Percentiles rank a stretch among this genome's conserved stretches.
Conservation (phyloP, 2,113 vertebrate genomes). For the Myiopsitta monachus region DNA sequence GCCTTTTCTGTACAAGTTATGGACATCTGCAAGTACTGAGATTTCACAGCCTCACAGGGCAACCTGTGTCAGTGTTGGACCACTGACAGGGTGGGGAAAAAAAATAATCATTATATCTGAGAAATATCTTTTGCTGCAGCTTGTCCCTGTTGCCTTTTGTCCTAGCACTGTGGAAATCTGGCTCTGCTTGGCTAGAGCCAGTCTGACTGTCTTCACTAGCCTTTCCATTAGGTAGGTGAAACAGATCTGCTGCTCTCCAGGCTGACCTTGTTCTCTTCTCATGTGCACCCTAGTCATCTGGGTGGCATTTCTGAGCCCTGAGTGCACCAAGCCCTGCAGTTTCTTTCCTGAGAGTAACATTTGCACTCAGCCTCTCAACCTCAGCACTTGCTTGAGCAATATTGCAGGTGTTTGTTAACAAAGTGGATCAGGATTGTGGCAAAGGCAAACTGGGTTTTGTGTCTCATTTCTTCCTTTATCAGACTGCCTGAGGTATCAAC, state of each 20-base stretch:
- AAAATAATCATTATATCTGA: background rate
- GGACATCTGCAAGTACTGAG: background rate
- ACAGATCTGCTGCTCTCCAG: background rate
- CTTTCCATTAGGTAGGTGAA: background rate
- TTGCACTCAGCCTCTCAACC: background rate
- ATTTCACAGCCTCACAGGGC: background rate
- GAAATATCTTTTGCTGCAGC: background rate
- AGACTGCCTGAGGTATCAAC: background rate
- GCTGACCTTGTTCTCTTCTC: background rate
- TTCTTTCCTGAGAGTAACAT: background rate
- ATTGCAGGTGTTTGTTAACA: background rate
- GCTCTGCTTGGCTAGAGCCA: background rate
- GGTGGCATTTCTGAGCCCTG: background rate
- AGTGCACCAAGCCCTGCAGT: background rate
- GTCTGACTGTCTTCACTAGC: background rate
- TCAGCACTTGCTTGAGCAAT: background rate
- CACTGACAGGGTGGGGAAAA: background rate
- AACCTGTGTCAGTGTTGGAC: background rate
- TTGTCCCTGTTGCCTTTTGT: background rate
- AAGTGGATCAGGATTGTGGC: background rate
- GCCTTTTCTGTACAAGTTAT: background rate
- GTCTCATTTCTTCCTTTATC: background rate
- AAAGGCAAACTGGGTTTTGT: background rate
- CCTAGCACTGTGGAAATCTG: background rate
- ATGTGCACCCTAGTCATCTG: accelerated